Evolutionary conservation across 2,888 invertebrate species (phyloP).

Genomic region (Periphyllus acericola): DNA sequence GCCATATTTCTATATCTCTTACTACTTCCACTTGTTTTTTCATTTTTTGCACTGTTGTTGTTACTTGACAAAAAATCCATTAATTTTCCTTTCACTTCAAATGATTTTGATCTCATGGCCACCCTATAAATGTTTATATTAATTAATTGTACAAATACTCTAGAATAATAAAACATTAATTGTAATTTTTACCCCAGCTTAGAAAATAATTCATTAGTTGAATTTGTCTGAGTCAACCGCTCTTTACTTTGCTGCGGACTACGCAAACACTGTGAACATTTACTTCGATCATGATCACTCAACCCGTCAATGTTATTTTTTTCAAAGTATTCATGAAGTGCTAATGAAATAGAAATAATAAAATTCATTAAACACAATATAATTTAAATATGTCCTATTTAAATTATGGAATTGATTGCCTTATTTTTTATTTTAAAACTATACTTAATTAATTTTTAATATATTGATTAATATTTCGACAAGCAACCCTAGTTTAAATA

Average conservation of each 20-base stretch:
- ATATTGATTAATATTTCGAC: too few relatives aligned
- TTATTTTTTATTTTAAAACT: too few relatives aligned
- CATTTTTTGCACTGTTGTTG: constrained; percentile 70
- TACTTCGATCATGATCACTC: constrained; percentile 52
- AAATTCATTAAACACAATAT: background rate
- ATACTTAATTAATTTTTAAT: too few relatives aligned
- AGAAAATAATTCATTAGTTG: constrained; percentile 57
- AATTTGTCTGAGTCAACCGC: constrained; percentile 41
- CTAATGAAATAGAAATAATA: constrained; percentile 15
- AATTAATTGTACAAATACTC: background rate
- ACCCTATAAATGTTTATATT: constrained; percentile 69
- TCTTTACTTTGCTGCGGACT: constrained; percentile 31
- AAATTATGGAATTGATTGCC: too few relatives aligned
- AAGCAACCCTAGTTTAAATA: too few relatives aligned
- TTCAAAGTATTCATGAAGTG: constrained; percentile 60
- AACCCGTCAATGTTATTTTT: constrained; percentile 58
- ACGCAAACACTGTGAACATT: constrained; percentile 48
- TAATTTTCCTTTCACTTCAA: constrained; percentile 90
- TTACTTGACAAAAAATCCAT: constrained; percentile 95
- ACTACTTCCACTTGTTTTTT: constrained; percentile 77
- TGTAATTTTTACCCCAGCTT: constrained; percentile 36
- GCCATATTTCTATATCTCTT: constrained; percentile 89
- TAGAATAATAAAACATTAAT: background rate
- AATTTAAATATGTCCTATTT: too few relatives aligned
- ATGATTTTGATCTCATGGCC: constrained; percentile 89